phyloP scores from a whole-genome alignment of 2,797 vertebrate species.

The Botia almorhae region DNA sequence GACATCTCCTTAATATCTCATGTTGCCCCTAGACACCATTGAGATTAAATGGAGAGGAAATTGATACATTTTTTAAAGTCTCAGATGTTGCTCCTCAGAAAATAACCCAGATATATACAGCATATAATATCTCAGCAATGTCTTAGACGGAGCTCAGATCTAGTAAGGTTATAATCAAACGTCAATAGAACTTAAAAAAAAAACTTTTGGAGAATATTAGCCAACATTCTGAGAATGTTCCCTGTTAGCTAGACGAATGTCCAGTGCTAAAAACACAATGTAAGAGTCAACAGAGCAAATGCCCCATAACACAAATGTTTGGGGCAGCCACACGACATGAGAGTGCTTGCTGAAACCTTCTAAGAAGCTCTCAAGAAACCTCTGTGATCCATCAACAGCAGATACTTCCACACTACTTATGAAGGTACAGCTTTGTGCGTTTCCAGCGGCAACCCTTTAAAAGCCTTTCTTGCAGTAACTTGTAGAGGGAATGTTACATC shows the following conservation, averaged over 20 bases:
- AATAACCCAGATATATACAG: no score
- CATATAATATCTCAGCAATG: no score
- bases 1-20: no score
- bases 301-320: conserved; percentile 42
- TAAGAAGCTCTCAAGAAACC: neutral
- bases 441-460: neutral
- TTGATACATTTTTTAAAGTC: no score
- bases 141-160: no score
- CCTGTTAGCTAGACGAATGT: conserved; percentile 23
- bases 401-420: neutral
- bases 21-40: no score
- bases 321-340: neutral
- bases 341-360: neutral
- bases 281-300: conserved; percentile 57
- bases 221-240: no score
- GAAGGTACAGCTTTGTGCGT: neutral
- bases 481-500: conserved; percentile 42
- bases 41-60: no score
- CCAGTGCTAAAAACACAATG: conserved; percentile 57
- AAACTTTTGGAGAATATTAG: no score
- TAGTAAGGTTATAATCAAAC: no score
- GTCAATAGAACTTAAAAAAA: no score
- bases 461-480: conserved; percentile 12
- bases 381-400: neutral
- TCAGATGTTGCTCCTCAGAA: no score